Percentiles rank a stretch among this genome's conserved stretches.
These are phyloP conservation scores for Pseudolaguvia tuberculata DNA, from an alignment of 2,113 vertebrate species.

Conservation along the genomic window DNA sequence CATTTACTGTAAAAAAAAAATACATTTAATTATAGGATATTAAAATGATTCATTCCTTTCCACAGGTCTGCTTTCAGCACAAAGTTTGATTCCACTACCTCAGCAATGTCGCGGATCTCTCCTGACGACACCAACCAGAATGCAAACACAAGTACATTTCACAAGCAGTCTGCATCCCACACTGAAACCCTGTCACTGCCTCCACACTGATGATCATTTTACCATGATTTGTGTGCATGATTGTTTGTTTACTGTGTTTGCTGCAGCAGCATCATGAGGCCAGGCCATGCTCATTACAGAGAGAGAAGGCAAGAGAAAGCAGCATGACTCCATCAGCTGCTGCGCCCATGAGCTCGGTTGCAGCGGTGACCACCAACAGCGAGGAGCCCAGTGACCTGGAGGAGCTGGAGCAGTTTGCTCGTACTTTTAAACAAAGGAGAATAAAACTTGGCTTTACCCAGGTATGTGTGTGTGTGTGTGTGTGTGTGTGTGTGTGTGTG, in stretches of 20 bases:
- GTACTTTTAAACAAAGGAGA: conserved; percentile 87
- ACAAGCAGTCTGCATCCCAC: background rate
- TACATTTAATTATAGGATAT: background rate
- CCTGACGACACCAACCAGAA: conserved; percentile 76
- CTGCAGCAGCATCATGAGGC: conserved; percentile 44
- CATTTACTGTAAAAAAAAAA: background rate
- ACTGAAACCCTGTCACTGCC: background rate
- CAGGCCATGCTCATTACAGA: conserved; percentile 57
- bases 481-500: too few relatives aligned
- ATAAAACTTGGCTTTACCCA: conserved; percentile 93
- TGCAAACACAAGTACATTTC: conserved; percentile 74
- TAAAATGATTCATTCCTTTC: background rate
- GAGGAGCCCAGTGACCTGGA: conserved; percentile 90
- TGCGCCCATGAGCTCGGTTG: conserved; percentile 56
- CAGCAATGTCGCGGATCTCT: conserved; percentile 83
- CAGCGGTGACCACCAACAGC: conserved; percentile 63
- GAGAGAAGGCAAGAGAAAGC: conserved; percentile 69
- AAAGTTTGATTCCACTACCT: conserved; percentile 92
- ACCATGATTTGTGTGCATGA: background rate
- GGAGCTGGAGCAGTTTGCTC: conserved; percentile 88
- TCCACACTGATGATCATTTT: background rate
- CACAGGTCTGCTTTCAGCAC: conserved; percentile 79
- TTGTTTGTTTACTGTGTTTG: conserved; percentile 26
- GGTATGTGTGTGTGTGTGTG: too few relatives aligned
- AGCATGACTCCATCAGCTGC: conserved; percentile 52